Evolutionary conservation across 35 echinoderm and acorn worm species (phyloP).

Genomic region (Diadema setosum): DNA sequence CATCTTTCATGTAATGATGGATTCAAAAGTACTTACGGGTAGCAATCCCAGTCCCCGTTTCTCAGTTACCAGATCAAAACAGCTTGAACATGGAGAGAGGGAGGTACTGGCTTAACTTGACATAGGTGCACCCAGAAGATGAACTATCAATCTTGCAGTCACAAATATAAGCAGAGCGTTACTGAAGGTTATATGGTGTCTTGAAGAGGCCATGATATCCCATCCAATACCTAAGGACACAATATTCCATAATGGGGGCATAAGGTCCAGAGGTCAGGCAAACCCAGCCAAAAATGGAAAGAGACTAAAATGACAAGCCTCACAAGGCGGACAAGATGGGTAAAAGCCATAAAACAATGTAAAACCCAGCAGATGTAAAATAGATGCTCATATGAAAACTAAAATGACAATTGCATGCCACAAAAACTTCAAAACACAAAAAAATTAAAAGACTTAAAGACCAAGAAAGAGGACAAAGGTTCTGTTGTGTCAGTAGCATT

Average conservation of each 20-base stretch:
- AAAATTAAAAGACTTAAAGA: no score
- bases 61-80: background rate
- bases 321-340: no score
- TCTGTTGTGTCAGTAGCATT: no score
- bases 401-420: no score
- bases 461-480: no score
- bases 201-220: background rate
- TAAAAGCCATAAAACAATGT: no score
- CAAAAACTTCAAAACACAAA: no score
- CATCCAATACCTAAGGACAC: no score
- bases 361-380: no score
- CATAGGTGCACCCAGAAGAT: background rate
- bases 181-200: background rate
- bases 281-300: no score
- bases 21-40: slow-evolving; percentile 1
- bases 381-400: no score
- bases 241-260: background rate
- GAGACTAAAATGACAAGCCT: no score
- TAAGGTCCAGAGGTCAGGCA: background rate
- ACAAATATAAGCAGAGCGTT: slow-evolving; percentile 19
- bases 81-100: background rate
- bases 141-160: background rate
- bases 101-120: background rate
- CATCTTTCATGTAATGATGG: background rate
- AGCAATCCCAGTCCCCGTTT: background rate